phyloP scores from a whole-genome alignment of 1,140 invertebrate genomes.

The Drosophila seguyi region DNA sequence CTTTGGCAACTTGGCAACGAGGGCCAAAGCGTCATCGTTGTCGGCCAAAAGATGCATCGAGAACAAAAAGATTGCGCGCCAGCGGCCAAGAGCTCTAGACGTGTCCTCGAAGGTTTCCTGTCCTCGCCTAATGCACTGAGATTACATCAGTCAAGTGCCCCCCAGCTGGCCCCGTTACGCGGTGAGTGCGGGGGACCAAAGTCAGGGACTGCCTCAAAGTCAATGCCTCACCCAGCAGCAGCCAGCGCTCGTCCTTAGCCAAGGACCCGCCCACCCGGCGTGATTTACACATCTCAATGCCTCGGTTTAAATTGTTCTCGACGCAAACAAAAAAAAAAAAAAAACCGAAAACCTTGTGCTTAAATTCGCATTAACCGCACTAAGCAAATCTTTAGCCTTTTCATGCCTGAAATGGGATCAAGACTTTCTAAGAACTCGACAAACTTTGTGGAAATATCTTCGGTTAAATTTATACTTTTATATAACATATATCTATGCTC shows the following conservation, averaged over 20 bases:
- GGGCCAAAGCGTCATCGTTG: slow-evolving; percentile 18
- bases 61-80: slow-evolving; percentile 54
- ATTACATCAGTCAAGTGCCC: slow-evolving; percentile 61
- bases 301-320: slow-evolving; percentile 35
- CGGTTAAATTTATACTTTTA: not conserved
- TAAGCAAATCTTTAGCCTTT: not conserved
- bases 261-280: slow-evolving; percentile 18
- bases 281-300: slow-evolving; percentile 57
- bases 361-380: slow-evolving; percentile 45
- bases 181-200: slow-evolving; percentile 36
- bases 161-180: slow-evolving; percentile 21
- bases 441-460: not conserved
- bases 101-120: slow-evolving; percentile 59
- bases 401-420: not conserved
- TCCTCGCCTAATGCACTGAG: slow-evolving; percentile 60
- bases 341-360: slow-evolving; percentile 34
- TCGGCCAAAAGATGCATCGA: slow-evolving; percentile 51
- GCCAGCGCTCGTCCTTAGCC: slow-evolving; percentile 8
- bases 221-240: slow-evolving; percentile 27
- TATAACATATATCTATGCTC: too few species aligned
- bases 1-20: slow-evolving; percentile 5
- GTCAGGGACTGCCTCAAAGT: slow-evolving; percentile 49
- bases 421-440: not conserved
- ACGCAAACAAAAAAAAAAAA: not conserved
- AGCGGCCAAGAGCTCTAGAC: slow-evolving; percentile 51